Evolutionary conservation across 2,797 vertebrate species (phyloP), one percentile per base, ranked within the genome.

Genomic region (Eidolon dupreanum): DNA sequence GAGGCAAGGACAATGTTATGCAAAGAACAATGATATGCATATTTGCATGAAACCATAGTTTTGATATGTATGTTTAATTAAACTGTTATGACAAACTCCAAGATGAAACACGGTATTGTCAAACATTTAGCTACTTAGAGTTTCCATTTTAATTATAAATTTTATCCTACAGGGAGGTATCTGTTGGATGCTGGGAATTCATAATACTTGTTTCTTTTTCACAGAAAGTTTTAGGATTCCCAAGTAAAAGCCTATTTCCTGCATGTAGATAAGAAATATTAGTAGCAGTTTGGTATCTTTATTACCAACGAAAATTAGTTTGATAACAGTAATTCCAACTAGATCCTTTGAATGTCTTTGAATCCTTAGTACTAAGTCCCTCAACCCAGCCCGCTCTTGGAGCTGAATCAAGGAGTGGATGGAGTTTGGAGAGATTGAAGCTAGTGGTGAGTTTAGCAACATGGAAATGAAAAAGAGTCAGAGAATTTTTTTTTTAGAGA

Each of bases 291-390:
- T 92, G 43, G n/a, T 0, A 70, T 59, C 11, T 43, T 22, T 78
- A 31, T 8, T 81, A 36, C 4, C 5, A 70, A 43, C 8, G 75
- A 82, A 55, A 83, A 63, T 84, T 17, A 66, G 11, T 59, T 46
- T 79, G 26, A 79, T 90, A 65, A 78, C 51, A 59, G 2, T 49
- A 84, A 92, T 93, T 89, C 3, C 46, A 89, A 57, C 88, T 31
- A 93, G n/a, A 51, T 63, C 12, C 11, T 90, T 84, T 89, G 28
- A 96, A 75, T n/a, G 41, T 36, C 51, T 85, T 87, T 83, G 9
- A 61, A 28, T 87, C 1, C 15, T 70, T 41, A 92, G 6, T 57
- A 31, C 20, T 24, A 86, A 78, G 3, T 8, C 16, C 5, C 2
- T 0, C 4, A 71, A n/a, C 0, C 3, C 5, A 74, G 10, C 7